These are phyloP conservation scores for Solenopsis invicta DNA, from an alignment of 1,140 invertebrate genomes.

Conservation along the genomic window DNA sequence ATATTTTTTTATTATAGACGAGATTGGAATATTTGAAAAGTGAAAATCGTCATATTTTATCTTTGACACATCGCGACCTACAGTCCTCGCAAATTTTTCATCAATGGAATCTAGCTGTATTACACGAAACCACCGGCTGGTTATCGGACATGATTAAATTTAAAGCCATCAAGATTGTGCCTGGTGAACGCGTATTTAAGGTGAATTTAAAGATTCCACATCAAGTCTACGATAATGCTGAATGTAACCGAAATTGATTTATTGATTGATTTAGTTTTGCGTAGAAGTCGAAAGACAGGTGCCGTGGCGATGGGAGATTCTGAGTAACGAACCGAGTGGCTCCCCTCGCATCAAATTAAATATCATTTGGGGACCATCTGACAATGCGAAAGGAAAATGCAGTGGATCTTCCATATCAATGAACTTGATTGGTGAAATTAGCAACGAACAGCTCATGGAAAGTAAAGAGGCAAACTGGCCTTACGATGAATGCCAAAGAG, in stretches of 20 bases:
- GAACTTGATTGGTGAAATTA: slow-evolving; percentile 82
- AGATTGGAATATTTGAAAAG: slow-evolving; percentile 82
- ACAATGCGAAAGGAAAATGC: slow-evolving; percentile 83
- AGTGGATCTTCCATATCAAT: slow-evolving; percentile 80
- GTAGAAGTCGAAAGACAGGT: slow-evolving; percentile 80
- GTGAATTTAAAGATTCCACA: slow-evolving; percentile 67
- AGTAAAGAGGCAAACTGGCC: slow-evolving; percentile 81
- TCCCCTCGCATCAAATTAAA: slow-evolving; percentile 78
- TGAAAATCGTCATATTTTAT: slow-evolving; percentile 79
- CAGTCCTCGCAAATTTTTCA: slow-evolving; percentile 78
- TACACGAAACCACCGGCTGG: slow-evolving; percentile 81
- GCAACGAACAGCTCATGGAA: slow-evolving; percentile 78
- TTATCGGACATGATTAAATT: slow-evolving; percentile 82
- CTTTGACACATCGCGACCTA: slow-evolving; percentile 79
- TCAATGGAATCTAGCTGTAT: slow-evolving; percentile 83
- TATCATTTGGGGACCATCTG: slow-evolving; percentile 79
- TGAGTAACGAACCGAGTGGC: slow-evolving; percentile 81
- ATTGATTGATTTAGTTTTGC: slow-evolving; percentile 79
- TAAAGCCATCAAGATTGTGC: slow-evolving; percentile 81
- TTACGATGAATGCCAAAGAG: slow-evolving; percentile 80
- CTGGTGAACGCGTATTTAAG: slow-evolving; percentile 80
- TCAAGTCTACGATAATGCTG: background rate
- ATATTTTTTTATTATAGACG: slow-evolving; percentile 75
- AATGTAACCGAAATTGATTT: slow-evolving; percentile 16
- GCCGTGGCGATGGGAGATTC: slow-evolving; percentile 84